Evolutionary conservation across 2,113 vertebrate genomes (phyloP).

Genomic region (Notarius lentiginosus): DNA sequence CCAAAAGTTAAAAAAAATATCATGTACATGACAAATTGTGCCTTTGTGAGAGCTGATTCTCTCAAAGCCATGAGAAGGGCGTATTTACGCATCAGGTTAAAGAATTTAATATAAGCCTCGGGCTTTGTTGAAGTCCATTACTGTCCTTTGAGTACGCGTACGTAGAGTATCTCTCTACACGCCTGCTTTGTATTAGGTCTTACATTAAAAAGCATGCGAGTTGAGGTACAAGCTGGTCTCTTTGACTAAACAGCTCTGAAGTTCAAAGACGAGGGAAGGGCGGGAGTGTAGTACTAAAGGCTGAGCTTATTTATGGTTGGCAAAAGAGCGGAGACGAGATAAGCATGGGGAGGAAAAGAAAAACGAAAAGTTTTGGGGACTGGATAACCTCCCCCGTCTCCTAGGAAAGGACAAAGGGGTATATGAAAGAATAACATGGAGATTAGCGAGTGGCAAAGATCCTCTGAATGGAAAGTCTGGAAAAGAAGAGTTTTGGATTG

Average conservation of each 20-base stretch:
- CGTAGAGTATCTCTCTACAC: slow-evolving; percentile 9
- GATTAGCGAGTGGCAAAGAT: background rate
- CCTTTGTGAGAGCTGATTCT: background rate
- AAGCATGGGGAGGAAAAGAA: slow-evolving; percentile 2
- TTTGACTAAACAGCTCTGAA: slow-evolving; percentile 34
- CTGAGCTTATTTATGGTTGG: slow-evolving; percentile 23
- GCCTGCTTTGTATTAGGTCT: slow-evolving; percentile 11
- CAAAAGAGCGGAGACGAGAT: slow-evolving; percentile 8
- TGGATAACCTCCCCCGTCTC: slow-evolving; percentile 16
- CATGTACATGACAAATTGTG: slow-evolving; percentile 6
- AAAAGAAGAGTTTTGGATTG: slow-evolving; percentile 5
- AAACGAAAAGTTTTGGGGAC: background rate
- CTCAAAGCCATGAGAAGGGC: background rate
- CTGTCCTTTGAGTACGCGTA: background rate
- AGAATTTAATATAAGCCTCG: slow-evolving; percentile 11
- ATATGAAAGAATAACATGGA: slow-evolving; percentile 11
- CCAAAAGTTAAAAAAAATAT: slow-evolving; percentile 12
- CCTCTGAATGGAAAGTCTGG: slow-evolving; percentile 22
- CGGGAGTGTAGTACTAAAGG: slow-evolving; percentile 20
- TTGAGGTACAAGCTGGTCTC: background rate
- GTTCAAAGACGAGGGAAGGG: slow-evolving; percentile 37
- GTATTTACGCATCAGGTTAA: slow-evolving; percentile 12
- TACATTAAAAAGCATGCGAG: background rate
- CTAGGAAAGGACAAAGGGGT: slow-evolving; percentile 4
- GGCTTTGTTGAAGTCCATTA: slow-evolving; percentile 30